Conservation (phyloP, 2,888 invertebrate genomes). For the Phania funesta region DNA sequence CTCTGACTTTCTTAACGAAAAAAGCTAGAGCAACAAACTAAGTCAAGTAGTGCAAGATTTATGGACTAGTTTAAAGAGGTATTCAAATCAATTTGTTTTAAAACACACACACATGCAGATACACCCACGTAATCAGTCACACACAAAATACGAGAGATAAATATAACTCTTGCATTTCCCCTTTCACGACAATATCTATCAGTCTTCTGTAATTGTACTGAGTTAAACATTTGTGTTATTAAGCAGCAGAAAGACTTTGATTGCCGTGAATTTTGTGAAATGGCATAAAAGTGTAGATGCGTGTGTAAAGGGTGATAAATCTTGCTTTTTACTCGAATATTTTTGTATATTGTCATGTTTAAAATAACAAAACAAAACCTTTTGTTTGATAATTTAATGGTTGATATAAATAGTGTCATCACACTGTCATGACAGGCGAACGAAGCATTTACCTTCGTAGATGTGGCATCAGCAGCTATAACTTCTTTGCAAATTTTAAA, state of each 20-base stretch:
- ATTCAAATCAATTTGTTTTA: slow-evolving; percentile 63
- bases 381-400: not conserved
- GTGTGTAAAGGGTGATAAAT: slow-evolving; percentile 51
- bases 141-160: slow-evolving; percentile 31
- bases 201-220: not conserved
- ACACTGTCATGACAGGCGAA: too few species aligned
- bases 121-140: not conserved
- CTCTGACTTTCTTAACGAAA: slow-evolving; percentile 26
- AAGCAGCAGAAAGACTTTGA: slow-evolving; percentile 42
- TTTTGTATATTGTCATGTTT: not conserved
- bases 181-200: slow-evolving; percentile 6
- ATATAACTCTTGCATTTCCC: slow-evolving; percentile 61
- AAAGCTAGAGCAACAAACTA: not conserved
- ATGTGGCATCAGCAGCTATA: too few species aligned
- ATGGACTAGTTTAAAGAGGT: slow-evolving; percentile 62
- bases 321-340: slow-evolving; percentile 22
- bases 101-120: slow-evolving; percentile 21
- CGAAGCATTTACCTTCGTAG: too few species aligned
- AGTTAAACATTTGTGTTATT: slow-evolving; percentile 41
- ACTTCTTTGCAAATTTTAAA: too few species aligned
- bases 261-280: slow-evolving; percentile 62
- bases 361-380: not conserved
- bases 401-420: not conserved
- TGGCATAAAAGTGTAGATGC: slow-evolving; percentile 47
- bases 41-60: slow-evolving; percentile 60